Conservation (phyloP, 2,113 vertebrate genomes). For the Lasiurus borealis region DNA sequence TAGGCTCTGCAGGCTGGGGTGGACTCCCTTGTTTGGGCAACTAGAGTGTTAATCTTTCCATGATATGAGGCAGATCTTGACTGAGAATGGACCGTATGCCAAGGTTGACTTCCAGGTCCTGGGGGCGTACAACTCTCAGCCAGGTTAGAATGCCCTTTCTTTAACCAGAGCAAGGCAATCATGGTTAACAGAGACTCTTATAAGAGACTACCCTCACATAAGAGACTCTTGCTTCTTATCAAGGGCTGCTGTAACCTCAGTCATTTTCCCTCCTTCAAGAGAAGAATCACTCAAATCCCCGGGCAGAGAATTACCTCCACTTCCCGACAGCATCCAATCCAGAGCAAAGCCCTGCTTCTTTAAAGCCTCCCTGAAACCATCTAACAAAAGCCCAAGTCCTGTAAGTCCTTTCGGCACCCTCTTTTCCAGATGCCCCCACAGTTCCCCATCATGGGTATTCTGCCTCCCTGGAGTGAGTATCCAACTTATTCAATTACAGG, state of each 20-base stretch:
- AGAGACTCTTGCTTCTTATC: neutral
- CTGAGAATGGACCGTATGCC: too few species aligned
- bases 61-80: too few species aligned
- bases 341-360: neutral
- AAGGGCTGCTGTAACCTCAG: neutral
- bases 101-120: too few species aligned
- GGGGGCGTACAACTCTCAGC: too few species aligned
- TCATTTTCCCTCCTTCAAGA: neutral
- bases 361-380: neutral
- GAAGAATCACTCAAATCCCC: neutral
- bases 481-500: neutral
- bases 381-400: neutral
- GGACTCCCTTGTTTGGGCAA: too few species aligned
- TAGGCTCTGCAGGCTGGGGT: too few species aligned
- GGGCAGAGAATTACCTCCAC: neutral
- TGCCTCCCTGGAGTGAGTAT: neutral
- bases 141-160: too few species aligned
- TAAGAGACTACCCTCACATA: neutral
- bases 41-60: too few species aligned
- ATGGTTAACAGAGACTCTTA: too few species aligned
- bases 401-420: neutral
- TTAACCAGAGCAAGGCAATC: too few species aligned
- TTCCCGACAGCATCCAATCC: neutral
- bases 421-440: neutral
- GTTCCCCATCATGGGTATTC: fast-evolving